Percentiles rank a stretch among this genome's conserved stretches.
These are phyloP conservation scores for Heliornis fulica DNA, from an alignment of 2,113 vertebrate genomes.

Conservation along the genomic window DNA sequence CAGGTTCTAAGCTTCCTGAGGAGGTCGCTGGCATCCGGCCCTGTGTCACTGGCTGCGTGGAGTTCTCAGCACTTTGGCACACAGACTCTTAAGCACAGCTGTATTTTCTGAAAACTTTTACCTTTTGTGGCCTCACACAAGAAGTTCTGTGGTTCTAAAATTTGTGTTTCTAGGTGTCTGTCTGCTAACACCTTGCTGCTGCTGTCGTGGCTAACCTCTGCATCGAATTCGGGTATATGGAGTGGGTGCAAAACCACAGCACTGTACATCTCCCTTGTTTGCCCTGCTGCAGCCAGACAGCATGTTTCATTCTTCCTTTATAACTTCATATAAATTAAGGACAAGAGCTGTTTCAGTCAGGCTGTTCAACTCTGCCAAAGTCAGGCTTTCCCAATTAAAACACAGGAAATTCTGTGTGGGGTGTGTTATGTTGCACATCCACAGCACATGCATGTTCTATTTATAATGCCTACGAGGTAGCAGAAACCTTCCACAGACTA, in stretches of 20 bases:
- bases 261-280: neutral
- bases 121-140: neutral
- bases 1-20: neutral
- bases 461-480: neutral
- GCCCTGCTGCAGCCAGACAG: neutral
- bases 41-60: neutral
- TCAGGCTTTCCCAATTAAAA: rapidly evolving
- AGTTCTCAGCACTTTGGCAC: neutral
- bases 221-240: neutral
- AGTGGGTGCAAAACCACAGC: neutral
- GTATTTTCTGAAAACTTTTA: neutral
- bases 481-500: rapidly evolving
- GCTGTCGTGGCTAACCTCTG: neutral
- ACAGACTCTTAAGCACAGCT: neutral
- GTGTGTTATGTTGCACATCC: neutral
- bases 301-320: neutral
- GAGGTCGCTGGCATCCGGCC: neutral
- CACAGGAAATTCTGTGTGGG: neutral
- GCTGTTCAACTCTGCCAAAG: neutral
- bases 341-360: neutral
- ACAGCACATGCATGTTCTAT: rapidly evolving
- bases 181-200: neutral
- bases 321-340: neutral
- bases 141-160: neutral
- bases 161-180: neutral